Conservation (phyloP, 2,113 vertebrate species). For the Corythornis cristatus region DNA sequence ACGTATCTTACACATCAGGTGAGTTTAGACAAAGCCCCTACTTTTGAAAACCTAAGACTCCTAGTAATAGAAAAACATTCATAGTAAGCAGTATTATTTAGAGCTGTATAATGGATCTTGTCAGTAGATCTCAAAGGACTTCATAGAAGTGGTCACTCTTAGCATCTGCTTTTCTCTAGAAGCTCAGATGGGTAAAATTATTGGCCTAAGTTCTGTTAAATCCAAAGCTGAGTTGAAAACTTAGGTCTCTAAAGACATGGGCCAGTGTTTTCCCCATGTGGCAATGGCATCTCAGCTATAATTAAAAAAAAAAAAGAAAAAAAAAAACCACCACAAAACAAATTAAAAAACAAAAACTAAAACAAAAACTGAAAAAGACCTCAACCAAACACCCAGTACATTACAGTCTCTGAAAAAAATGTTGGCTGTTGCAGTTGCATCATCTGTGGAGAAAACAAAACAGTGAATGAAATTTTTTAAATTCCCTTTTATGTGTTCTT, state of each 20-base stretch:
- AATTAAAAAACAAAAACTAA: too few species aligned
- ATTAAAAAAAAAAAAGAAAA: neutral
- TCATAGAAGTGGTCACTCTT: neutral
- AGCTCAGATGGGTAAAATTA: neutral
- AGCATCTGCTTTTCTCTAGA: neutral
- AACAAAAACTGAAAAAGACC: too few species aligned
- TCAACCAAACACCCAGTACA: neutral
- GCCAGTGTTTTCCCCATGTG: neutral
- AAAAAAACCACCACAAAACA: too few species aligned
- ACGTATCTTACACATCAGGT: slow-evolving; percentile 98
- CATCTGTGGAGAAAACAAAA: neutral
- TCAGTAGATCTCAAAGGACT: neutral
- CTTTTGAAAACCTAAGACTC: neutral
- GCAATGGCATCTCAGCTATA: neutral
- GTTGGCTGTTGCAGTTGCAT: neutral
- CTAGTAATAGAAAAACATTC: neutral
- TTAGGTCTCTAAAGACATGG: neutral
- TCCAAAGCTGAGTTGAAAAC: neutral
- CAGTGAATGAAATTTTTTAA: neutral
- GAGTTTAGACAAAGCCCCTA: neutral
- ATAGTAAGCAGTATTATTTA: neutral
- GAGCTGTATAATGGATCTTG: neutral
- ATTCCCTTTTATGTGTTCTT: neutral
- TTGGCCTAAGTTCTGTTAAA: neutral
- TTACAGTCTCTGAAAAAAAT: neutral